Evolutionary conservation across 2,797 vertebrate species (phyloP).

Genomic region (Gephyroberyx darwinii): DNA sequence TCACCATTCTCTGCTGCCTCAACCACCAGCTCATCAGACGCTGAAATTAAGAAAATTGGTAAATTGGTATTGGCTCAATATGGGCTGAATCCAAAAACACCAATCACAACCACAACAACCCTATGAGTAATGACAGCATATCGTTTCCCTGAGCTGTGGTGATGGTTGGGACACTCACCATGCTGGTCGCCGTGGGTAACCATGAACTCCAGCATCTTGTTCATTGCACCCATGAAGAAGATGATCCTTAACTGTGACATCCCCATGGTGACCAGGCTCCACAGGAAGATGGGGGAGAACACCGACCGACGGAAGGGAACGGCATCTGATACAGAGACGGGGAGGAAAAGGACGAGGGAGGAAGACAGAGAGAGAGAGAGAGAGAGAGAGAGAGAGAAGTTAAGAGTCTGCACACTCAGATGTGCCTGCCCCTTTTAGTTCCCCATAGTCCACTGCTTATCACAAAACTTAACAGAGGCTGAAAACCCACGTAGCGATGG

Average conservation of each 20-base stretch:
- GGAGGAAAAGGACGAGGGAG: background rate
- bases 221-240: conserved; percentile 95
- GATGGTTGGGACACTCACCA: conserved; percentile 75
- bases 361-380: background rate
- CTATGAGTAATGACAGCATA: too few species aligned
- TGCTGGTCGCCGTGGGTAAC: conserved; percentile 72
- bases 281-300: conserved; percentile 90
- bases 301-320: conserved; percentile 85
- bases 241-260: conserved; percentile 92
- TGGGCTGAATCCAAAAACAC: too few species aligned
- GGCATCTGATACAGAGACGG: conserved; percentile 59
- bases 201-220: conserved; percentile 91
- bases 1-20: conserved; percentile 77
- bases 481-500: too few species aligned
- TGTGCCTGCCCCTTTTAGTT: too few species aligned
- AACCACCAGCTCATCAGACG: conserved; percentile 44
- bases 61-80: too few species aligned
- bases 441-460: too few species aligned
- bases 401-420: too few species aligned
- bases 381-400: background rate
- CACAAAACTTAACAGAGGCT: too few species aligned
- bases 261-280: conserved; percentile 92
- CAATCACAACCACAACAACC: background rate
- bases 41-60: conserved; percentile 66
- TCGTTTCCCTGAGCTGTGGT: background rate